phyloP scores from a whole-genome alignment of 2,113 vertebrate genomes.

The Sialia sialis region DNA sequence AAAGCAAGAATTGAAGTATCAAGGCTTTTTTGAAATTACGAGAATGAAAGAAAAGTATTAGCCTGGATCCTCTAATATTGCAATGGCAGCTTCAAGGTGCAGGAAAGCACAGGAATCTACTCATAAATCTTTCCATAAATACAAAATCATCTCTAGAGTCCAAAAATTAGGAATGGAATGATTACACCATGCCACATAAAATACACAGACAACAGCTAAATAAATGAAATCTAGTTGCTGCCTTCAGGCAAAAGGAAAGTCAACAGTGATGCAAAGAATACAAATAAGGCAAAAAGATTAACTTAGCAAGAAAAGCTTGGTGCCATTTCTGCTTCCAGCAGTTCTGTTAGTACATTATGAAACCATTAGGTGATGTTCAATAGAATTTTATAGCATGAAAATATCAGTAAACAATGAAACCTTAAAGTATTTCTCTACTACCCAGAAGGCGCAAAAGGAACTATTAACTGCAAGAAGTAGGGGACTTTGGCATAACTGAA shows the following conservation, averaged over 20 bases:
- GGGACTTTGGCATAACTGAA: background rate
- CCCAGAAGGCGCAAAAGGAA: background rate
- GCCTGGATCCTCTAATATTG: background rate
- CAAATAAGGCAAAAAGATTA: background rate
- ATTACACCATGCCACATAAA: background rate
- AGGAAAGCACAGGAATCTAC: background rate
- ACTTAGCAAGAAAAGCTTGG: background rate
- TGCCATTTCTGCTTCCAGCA: background rate
- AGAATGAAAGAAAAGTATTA: background rate
- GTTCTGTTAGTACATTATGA: background rate
- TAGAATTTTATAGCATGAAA: background rate
- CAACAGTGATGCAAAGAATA: background rate
- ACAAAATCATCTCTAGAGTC: background rate
- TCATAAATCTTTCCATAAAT: background rate
- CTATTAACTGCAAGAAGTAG: background rate
- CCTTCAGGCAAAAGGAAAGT: background rate
- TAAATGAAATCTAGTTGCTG: background rate
- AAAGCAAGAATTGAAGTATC: fast-evolving
- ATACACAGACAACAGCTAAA: background rate
- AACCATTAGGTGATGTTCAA: background rate
- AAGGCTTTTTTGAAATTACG: background rate
- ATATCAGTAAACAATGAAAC: background rate
- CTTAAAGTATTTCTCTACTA: background rate
- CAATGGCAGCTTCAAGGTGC: background rate
- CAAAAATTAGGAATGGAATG: background rate